Evolutionary conservation across 2,113 vertebrate species (phyloP).

Genomic region (Leptobrachium ailaonicum): DNA sequence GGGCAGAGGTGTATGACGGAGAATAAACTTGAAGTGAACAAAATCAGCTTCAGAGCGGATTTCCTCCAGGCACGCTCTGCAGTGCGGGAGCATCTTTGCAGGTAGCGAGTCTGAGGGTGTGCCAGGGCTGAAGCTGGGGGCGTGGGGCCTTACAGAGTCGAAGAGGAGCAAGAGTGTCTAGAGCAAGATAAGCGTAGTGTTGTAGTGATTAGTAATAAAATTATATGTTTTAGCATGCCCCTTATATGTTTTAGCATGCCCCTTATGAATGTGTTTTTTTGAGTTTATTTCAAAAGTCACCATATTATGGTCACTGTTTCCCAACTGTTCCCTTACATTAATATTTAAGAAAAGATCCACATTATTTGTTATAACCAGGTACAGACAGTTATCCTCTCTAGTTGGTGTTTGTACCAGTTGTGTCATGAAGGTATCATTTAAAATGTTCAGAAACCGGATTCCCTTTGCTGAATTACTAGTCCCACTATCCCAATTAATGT

Average conservation of each 20-base stretch:
- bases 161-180: no score
- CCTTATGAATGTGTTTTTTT: background rate
- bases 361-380: background rate
- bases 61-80: no score
- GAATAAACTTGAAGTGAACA: no score
- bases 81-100: no score
- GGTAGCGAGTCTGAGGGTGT: no score
- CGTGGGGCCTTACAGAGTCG: no score
- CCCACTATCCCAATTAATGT: background rate
- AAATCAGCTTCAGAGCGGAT: no score
- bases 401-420: background rate
- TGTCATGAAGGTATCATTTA: background rate
- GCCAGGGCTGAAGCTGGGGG: no score
- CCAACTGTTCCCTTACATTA: background rate
- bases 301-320: background rate
- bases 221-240: no score
- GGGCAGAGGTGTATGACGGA: no score
- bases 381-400: background rate
- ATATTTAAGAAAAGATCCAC: background rate
- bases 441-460: background rate
- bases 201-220: no score
- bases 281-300: background rate
- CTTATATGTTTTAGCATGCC: background rate
- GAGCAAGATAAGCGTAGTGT: no score
- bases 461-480: background rate